Evolutionary conservation across 2,888 invertebrate species (phyloP).

Genomic region (Anthophora plumipes): DNA sequence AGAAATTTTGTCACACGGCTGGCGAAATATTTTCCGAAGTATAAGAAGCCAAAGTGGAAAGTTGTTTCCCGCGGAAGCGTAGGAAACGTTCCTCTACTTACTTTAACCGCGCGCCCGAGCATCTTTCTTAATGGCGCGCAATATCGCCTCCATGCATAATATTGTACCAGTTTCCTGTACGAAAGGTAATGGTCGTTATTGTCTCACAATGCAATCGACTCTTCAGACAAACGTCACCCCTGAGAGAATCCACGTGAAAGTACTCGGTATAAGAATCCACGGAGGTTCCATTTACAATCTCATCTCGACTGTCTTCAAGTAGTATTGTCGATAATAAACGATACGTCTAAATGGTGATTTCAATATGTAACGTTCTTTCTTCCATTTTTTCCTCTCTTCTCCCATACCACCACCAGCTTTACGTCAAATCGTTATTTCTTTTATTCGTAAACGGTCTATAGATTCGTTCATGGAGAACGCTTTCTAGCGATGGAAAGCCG

Average conservation of each 20-base stretch:
- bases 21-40: slow-evolving; percentile 5
- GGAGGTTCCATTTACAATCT: background rate
- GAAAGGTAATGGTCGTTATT: slow-evolving; percentile 36
- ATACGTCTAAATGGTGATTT: background rate
- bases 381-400: background rate
- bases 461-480: slow-evolving; percentile 11
- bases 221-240: background rate
- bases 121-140: slow-evolving; percentile 22
- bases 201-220: slow-evolving; percentile 6
- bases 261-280: background rate
- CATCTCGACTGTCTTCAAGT: background rate
- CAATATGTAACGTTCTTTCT: background rate
- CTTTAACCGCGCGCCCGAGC: background rate
- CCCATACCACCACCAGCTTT: too few species aligned
- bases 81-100: background rate
- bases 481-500: slow-evolving; percentile 44
- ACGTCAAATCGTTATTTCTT: background rate
- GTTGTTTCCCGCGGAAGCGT: slow-evolving; percentile 2
- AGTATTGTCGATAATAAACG: slow-evolving; percentile 5
- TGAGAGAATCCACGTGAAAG: too few species aligned
- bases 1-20: background rate
- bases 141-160: slow-evolving; percentile 27
- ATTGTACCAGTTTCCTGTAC: slow-evolving; percentile 24
- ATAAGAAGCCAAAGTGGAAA: slow-evolving; percentile 34
- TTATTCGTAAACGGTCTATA: background rate